Conservation (phyloP, 1,140 invertebrate genomes). For the Asobara japonica region DNA sequence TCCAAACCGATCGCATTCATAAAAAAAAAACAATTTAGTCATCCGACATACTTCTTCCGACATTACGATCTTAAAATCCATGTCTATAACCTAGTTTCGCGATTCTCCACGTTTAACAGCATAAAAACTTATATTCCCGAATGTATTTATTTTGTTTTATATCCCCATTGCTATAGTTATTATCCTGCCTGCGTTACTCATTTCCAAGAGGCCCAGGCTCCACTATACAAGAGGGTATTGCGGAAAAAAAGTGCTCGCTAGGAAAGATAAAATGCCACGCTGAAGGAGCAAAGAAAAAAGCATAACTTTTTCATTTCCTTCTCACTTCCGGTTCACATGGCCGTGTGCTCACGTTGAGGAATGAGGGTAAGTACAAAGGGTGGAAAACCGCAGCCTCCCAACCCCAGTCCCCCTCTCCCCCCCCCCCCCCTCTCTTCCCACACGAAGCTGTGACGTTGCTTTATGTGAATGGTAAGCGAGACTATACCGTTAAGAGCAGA, state of each 20-base stretch:
- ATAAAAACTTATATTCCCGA: too few relatives aligned
- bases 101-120: too few relatives aligned
- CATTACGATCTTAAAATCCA: too few relatives aligned
- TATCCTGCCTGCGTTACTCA: background rate
- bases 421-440: conserved; percentile 28
- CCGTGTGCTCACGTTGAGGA: background rate
- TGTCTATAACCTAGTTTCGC: too few relatives aligned
- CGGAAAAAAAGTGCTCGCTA: conserved; percentile 34
- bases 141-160: background rate
- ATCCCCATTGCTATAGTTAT: background rate
- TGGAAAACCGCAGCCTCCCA: background rate
- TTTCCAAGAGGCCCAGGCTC: conserved; percentile 3
- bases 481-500: conserved; percentile 19
- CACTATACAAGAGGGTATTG: conserved; percentile 17
- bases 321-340: conserved; percentile 52
- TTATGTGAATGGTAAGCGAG: conserved; percentile 16
- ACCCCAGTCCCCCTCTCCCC: conserved; percentile 32
- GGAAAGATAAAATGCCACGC: conserved; percentile 36
- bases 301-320: conserved; percentile 65
- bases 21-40: too few relatives aligned
- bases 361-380: conserved; percentile 3
- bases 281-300: background rate
- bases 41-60: too few relatives aligned
- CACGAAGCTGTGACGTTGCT: conserved; percentile 23
- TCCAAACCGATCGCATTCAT: too few relatives aligned